Evolutionary conservation across 2,113 vertebrate genomes (phyloP), one percentile per base, ranked within the genome.

Genomic region (Rhynchopsitta pachyrhyncha): DNA sequence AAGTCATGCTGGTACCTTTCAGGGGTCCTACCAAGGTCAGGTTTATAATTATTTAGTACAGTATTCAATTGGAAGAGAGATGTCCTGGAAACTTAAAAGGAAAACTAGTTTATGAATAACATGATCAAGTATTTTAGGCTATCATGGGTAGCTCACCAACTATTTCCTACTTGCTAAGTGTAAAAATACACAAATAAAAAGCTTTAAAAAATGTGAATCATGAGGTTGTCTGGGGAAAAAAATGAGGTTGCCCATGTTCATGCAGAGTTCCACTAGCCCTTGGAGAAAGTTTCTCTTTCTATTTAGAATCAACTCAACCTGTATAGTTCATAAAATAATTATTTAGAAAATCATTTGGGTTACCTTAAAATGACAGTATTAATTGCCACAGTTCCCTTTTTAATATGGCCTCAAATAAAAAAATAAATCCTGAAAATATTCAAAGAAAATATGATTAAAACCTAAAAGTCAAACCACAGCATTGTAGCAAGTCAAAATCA

Each of bases 21-120:
- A 71, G 95, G 86, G 77, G 82, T 86, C 44, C 46, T 24, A 31
- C 60, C 39, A 18, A 47, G 52, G 66, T 35, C 59, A 71, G 31
- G 16, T 66, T 87, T 82, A 37, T 69, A 93, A 95, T 10, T 44
- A 66, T 49, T 70, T 93, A 79, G 28, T 88, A 71, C 39, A 77
- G 64, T 75, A 84, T 90, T 93, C 83, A 57, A 91, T 50, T 76
- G n/a, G 67, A 50, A 82, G 44, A 83, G 31, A 92, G 16, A 67
- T 73, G 81, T 68, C 42, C 13, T 46, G 20, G 79, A 81, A 89
- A 68, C 23, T 70, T 82, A 29, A 24, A 68, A 67, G 78, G 53
- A 85, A 95, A 97, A 97, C 14, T 42, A 6, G 31, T 96, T 90
- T 86, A 93, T 80, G 52, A 71, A 86, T 91, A 96, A 84, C 64